Conservation (phyloP, 2,113 vertebrate species). For the Halichoerus grypus region DNA sequence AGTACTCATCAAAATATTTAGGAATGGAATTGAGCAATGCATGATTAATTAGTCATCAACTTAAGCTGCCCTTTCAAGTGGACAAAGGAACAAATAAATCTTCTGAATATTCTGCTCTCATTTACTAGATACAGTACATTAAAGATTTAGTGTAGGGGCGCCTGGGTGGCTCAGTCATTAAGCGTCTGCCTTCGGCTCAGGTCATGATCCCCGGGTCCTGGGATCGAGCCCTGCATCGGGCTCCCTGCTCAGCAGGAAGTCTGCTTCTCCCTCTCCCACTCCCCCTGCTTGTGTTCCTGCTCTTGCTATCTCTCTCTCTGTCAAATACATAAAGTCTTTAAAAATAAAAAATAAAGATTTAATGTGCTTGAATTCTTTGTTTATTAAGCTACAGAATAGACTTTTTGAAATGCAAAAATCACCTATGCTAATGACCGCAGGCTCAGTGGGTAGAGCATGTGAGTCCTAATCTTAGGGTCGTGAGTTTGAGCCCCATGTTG, state of each 20-base stretch:
- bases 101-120: background rate
- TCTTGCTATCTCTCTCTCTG: too few relatives aligned
- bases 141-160: background rate
- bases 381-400: background rate
- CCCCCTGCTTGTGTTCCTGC: too few relatives aligned
- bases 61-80: background rate
- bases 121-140: background rate
- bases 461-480: background rate
- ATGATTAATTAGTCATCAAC: background rate
- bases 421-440: background rate
- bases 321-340: too few relatives aligned
- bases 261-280: too few relatives aligned
- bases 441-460: background rate
- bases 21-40: background rate
- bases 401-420: constrained; percentile 26
- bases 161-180: too few relatives aligned
- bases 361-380: background rate
- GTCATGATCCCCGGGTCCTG: too few relatives aligned
- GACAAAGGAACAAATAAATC: background rate
- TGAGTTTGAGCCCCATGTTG: background rate
- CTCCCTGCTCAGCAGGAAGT: too few relatives aligned
- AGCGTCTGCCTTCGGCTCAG: too few relatives aligned
- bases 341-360: background rate
- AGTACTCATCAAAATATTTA: background rate
- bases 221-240: too few relatives aligned